Evolutionary conservation across 1,140 invertebrate species (phyloP), one percentile per base, ranked within the genome.

Genomic region (Radopholus similis): DNA sequence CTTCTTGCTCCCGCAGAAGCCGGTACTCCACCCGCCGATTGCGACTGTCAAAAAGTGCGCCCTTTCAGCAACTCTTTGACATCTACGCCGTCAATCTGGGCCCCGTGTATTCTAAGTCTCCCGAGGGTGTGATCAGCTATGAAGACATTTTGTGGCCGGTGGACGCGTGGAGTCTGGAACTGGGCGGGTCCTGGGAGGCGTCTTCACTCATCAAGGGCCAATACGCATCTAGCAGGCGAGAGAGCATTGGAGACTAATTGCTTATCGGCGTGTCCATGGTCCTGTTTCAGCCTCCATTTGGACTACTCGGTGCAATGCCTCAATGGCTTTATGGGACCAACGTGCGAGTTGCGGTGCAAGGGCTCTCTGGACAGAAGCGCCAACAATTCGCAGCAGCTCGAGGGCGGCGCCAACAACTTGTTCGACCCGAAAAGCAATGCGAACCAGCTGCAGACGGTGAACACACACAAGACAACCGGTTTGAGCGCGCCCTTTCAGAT

Each of bases 61-160:
- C 11, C 38, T 11, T 37, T 2, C 28, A 68, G 67, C 42, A 49
- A 44, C 54, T 47, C 37, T 40, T 69, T 6, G 67, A 69, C 55
- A 69, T 69, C 56, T 69, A 68, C 51, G 67, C 60, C 9, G 56
- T 56, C 21, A 69, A 69, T 56, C 51, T 69, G n/a, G 67, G 67
- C 26, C 67, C 67, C 2, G 67, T 64, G 9, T 64, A 35, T 53
- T 37, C 34, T 35, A 64, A 44, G 32, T 67, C 65, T n/a, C n/a
- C n/a, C n/a, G n/a, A n/a, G n/a, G n/a, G n/a, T n/a, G 40, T 67
- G 13, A 35, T 69, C 40, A 69, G 30, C 37, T 68, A 21, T 23
- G 56, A 28, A 26, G 66, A 69, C 28, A 58, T 40, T 26, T 49
- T 69, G 15, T 69, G 67, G 67, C 67, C 42, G 5, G 67, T 69